Evolutionary conservation across 2,797 vertebrate species (phyloP).

Genomic region (Sebastes baramenuke): DNA sequence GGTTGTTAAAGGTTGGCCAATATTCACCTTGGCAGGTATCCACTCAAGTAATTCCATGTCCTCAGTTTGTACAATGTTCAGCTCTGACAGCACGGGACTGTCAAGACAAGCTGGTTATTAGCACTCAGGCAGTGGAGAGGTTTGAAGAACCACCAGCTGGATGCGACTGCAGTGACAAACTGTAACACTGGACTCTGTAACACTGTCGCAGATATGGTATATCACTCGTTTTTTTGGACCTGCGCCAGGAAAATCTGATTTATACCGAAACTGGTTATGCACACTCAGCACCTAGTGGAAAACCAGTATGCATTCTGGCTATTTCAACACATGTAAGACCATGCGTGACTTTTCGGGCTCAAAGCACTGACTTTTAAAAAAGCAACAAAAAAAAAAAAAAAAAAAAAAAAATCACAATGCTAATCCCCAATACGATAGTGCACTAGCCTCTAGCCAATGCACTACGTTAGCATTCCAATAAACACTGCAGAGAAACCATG

Average conservation of each 20-base stretch:
- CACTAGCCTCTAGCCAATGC: background rate
- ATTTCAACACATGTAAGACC: background rate
- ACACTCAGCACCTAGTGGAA: background rate
- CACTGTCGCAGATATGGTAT: rapidly evolving
- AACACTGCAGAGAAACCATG: background rate
- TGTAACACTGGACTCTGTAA: background rate
- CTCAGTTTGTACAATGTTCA: background rate
- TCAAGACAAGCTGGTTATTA: conserved; percentile 47
- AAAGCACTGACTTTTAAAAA: background rate
- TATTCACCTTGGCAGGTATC: background rate
- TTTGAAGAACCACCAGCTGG: conserved; percentile 33
- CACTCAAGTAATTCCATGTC: background rate
- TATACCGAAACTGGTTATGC: background rate
- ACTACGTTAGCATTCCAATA: background rate
- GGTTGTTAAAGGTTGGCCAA: background rate
- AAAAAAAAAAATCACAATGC: background rate
- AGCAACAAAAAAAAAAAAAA: background rate
- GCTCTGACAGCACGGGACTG: background rate
- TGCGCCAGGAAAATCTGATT: background rate
- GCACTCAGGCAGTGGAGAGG: conserved; percentile 12
- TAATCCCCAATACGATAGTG: background rate
- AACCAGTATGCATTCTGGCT: background rate
- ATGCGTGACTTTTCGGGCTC: rapidly evolving
- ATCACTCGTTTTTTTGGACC: background rate
- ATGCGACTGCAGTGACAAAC: background rate